Evolutionary conservation across 1,140 invertebrate species (phyloP).

Genomic region (Zaprionus vittiger): DNA sequence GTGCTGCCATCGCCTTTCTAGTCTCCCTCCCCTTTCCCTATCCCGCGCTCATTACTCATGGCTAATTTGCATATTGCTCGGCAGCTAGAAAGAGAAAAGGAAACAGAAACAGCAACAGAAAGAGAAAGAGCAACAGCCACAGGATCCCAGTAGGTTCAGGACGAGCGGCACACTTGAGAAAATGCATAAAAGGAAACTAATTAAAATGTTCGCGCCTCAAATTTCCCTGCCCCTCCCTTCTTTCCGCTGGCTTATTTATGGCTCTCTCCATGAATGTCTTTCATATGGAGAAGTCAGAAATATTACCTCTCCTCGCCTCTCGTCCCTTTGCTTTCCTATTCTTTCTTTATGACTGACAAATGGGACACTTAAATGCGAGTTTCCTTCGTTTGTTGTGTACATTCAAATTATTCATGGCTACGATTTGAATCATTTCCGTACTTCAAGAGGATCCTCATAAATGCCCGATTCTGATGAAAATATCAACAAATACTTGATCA

Average conservation of each 20-base stretch:
- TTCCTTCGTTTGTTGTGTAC: constrained; percentile 29
- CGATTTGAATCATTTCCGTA: constrained; percentile 2
- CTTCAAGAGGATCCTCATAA: constrained; percentile 18
- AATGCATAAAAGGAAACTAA: constrained; percentile 70
- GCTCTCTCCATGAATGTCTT: constrained; percentile 61
- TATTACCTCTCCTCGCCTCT: constrained; percentile 22
- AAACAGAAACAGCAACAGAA: background rate
- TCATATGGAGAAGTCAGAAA: constrained; percentile 60
- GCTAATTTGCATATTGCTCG: constrained; percentile 73
- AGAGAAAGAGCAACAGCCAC: background rate
- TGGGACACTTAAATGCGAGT: constrained; percentile 72
- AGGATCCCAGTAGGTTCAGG: constrained; percentile 29
- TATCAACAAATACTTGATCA: background rate
- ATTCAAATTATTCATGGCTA: constrained; percentile 69
- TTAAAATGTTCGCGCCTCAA: constrained; percentile 81
- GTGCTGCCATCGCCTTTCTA: constrained; percentile 18
- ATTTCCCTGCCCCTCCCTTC: constrained; percentile 52
- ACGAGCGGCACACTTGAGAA: constrained; percentile 52
- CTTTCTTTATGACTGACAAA: constrained; percentile 71
- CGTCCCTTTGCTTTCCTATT: background rate
- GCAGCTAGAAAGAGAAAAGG: background rate
- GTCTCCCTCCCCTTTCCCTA: constrained; percentile 6
- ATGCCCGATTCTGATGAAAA: background rate
- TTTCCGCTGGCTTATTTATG: constrained; percentile 41
- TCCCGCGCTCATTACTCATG: constrained; percentile 50